These are phyloP conservation scores for Hoplodrina blanda DNA, from an alignment of 2,888 invertebrate species.

Conservation along the genomic window DNA sequence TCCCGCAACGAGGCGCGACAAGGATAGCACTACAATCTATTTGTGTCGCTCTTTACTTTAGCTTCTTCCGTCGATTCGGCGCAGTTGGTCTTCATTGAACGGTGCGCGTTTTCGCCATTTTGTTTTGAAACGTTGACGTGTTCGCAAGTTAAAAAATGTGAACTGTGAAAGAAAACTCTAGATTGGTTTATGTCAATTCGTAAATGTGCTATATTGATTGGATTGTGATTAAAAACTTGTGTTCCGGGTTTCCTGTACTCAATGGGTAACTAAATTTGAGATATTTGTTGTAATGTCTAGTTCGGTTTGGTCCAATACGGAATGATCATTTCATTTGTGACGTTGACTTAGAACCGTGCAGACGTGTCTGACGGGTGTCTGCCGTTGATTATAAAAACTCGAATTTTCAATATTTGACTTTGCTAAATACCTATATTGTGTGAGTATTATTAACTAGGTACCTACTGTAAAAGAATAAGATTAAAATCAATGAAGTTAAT, in stretches of 20 bases:
- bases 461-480: too few relatives aligned
- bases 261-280: slow-evolving; percentile 58
- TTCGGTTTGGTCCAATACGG: not conserved
- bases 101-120: slow-evolving; percentile 66
- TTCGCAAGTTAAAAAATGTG: slow-evolving; percentile 60
- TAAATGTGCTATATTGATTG: slow-evolving; percentile 38
- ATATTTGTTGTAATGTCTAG: slow-evolving; percentile 14
- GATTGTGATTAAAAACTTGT: slow-evolving; percentile 37
- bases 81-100: slow-evolving; percentile 38
- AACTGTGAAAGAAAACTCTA: slow-evolving; percentile 54
- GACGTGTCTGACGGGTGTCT: slow-evolving; percentile 35
- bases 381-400: not conserved
- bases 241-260: slow-evolving; percentile 26
- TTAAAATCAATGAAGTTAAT: too few relatives aligned
- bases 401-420: too few relatives aligned
- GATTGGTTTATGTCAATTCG: slow-evolving; percentile 34
- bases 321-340: slow-evolving; percentile 35
- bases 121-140: slow-evolving; percentile 70
- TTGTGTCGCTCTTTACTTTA: slow-evolving; percentile 43
- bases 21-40: slow-evolving; percentile 43
- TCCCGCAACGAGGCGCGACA: slow-evolving; percentile 39
- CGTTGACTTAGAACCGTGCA: slow-evolving; percentile 17
- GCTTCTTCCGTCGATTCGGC: slow-evolving; percentile 39
- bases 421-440: too few relatives aligned
- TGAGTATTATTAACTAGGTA: too few relatives aligned